A percentile compares a stretch with the other conserved stretches of the same genome.
phyloP scores from a whole-genome alignment of 2,797 vertebrate species.

The Halcyon leucocephala region DNA sequence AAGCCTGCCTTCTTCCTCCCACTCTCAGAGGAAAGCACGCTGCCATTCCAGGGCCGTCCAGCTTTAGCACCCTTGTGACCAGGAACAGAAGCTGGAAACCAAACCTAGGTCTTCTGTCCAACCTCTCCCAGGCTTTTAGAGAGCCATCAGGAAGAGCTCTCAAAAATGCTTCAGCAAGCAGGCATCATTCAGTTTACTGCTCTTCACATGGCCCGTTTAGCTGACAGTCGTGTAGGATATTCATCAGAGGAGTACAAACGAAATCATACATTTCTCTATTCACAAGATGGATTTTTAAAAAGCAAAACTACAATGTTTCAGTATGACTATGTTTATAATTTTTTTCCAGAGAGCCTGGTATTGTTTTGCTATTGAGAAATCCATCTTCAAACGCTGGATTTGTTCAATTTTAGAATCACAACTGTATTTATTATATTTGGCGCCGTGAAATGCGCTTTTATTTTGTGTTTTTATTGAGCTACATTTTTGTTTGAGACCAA shows the following conservation, averaged over 20 bases:
- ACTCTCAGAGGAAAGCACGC: neutral
- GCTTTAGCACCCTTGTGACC: neutral
- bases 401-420: neutral
- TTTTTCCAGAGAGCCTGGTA: neutral
- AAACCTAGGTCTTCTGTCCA: neutral
- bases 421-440: neutral
- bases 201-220: neutral
- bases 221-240: neutral
- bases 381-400: neutral
- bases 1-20: neutral
- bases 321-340: neutral
- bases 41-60: neutral
- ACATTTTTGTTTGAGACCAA: neutral
- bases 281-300: neutral
- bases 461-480: neutral
- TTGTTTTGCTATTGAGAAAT: slow-evolving; percentile 1
- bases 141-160: neutral
- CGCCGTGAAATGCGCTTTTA: neutral
- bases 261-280: neutral
- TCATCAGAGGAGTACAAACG: rapidly evolving
- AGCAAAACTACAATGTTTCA: neutral
- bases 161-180: neutral
- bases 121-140: neutral
- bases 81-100: neutral
- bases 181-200: neutral